Base-by-base conservation (phyloP, 2,113 vertebrate species). In the Synodontis membranacea region DNA sequence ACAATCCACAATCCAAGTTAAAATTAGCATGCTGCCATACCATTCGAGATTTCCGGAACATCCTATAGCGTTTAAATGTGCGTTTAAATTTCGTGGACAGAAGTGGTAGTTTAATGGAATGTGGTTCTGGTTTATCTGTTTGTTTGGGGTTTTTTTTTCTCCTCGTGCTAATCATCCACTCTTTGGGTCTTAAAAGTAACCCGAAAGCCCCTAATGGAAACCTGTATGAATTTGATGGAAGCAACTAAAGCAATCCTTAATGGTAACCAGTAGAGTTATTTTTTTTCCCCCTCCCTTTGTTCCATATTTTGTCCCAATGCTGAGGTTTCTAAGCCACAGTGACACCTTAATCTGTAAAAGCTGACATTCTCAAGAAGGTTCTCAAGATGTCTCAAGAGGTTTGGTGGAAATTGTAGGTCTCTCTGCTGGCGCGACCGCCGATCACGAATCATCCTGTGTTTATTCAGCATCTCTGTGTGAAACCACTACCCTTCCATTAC, bases 401-500 rank as follows among this genome's bases (percentile, higher is more conserved):
- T 64, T 31, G 42, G 2, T 42, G 66, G 28, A n/a, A 74, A 58
- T 39, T 74, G 68, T 39, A n/a, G 50, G 39, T n/a, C 21, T 11
- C n/a, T 84, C 14, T 21, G 39, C 52, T 75, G 7, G 25, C 50
- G 44, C 42, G 60, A 46, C 44, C 34, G 23, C 60, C 25, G 8
- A 15, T 28, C 31, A 4, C 25, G 83, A 6, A 37, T 62, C 50
- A 60, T 75, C 17, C 12, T 76, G 54, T 84, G 48, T 78, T 76
- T 84, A 84, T 84, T 76, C 52, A 5, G 31, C 17, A 50, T 60
- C 54, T 66, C 74, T 44, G 54, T 15, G 21, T 85, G 84, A 60
- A 85, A 85, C 23, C 15, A 34, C 62, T 79, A 79, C 60, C 72
- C 84, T 64, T 56, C 54, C 72, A 78, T 85, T 85, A 79, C 84